A percentile compares a stretch with the other conserved stretches of the same genome.
phyloP scores from a whole-genome alignment of 2,113 vertebrate genomes.

The Columba livia region DNA sequence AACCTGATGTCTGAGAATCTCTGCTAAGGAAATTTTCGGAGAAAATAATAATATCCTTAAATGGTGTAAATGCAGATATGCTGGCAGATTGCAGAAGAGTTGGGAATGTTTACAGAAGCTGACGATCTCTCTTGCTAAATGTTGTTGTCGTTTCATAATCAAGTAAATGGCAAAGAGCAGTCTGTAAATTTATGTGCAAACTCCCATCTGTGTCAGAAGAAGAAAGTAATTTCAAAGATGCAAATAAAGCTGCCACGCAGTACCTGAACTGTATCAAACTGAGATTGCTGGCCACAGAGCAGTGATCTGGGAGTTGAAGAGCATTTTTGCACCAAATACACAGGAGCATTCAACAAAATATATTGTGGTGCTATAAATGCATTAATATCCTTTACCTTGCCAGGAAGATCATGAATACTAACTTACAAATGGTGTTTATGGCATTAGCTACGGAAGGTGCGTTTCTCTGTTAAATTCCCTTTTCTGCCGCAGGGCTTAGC shows the following conservation, averaged over 20 bases:
- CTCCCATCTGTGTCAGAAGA: conserved; percentile 18
- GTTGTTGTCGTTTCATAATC: conserved; percentile 26
- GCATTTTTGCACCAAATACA: not conserved
- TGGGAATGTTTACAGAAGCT: conserved; percentile 21
- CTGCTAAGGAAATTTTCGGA: not conserved
- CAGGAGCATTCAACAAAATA: not conserved
- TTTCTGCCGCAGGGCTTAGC: not conserved
- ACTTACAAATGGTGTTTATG: not conserved
- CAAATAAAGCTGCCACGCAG: not conserved
- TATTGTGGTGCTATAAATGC: not conserved
- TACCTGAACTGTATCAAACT: not conserved
- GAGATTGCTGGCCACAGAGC: not conserved
- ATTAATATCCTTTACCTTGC: not conserved
- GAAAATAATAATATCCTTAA: not conserved
- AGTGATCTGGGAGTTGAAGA: not conserved
- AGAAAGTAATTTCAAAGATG: conserved; percentile 3
- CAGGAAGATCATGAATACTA: not conserved
- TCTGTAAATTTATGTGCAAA: conserved; percentile 39
- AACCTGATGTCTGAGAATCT: not conserved
- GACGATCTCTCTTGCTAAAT: conserved; percentile 35
- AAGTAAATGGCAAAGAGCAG: conserved; percentile 27
- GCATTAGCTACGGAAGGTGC: not conserved
- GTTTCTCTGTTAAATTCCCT: not conserved
- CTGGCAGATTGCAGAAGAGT: not conserved
- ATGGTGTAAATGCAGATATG: not conserved